Evolutionary conservation across 2,888 invertebrate species (phyloP).

Genomic region (Ennomos erosarius): DNA sequence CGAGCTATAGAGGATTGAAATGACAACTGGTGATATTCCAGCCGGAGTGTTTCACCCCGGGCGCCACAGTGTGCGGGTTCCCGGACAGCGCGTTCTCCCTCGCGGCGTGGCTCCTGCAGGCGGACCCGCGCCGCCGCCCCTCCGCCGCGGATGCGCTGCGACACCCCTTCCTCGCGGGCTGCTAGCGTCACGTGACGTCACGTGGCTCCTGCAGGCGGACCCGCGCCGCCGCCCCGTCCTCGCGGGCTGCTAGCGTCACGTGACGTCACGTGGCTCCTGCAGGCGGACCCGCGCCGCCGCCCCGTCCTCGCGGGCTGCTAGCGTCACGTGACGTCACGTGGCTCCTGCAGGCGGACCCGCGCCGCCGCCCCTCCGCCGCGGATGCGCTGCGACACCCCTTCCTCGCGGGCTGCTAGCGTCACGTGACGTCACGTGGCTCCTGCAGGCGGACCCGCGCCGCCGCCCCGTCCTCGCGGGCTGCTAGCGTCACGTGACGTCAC

Average conservation of each 20-base stretch:
- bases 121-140: constrained; percentile 91
- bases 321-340: no score
- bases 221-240: no score
- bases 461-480: no score
- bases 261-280: no score
- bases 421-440: no score
- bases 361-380: constrained; percentile 89
- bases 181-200: background rate
- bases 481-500: no score
- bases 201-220: no score
- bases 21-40: constrained; percentile 37
- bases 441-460: no score
- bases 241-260: no score
- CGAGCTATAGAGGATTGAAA: no score
- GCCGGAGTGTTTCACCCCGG: constrained; percentile 45
- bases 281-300: no score
- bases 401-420: background rate
- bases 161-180: constrained; percentile 70
- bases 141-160: constrained; percentile 90
- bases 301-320: no score
- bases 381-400: constrained; percentile 88
- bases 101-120: constrained; percentile 88
- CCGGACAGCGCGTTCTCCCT: constrained; percentile 91
- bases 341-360: constrained; percentile 94
- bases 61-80: constrained; percentile 71